A percentile compares a stretch with the other conserved stretches of the same genome.
Evolutionary conservation across 2,888 invertebrate genomes (phyloP).

Genomic region (Elysia crispata): DNA sequence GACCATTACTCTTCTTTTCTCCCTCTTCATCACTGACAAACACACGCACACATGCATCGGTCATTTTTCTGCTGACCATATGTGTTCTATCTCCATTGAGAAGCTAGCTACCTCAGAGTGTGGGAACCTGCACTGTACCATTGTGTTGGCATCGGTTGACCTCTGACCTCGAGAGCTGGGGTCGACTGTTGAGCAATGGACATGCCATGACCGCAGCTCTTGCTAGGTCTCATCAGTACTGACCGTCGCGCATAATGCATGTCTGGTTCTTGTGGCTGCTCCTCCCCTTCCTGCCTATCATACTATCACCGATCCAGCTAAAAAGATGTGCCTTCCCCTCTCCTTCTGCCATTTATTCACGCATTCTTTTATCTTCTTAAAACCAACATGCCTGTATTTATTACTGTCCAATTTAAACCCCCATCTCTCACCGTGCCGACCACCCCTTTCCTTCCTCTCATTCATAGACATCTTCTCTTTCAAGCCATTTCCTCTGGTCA

Average conservation of each 20-base stretch:
- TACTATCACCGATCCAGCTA: too few relatives aligned
- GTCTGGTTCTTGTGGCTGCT: neutral
- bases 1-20: constrained; percentile 1
- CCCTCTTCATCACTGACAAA: neutral
- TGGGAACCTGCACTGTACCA: constrained; percentile 40
- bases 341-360: neutral
- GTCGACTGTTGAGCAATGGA: constrained; percentile 48
- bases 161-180: constrained; percentile 32
- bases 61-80: constrained; percentile 34
- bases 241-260: too few relatives aligned
- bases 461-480: too few relatives aligned
- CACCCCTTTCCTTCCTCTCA: too few relatives aligned
- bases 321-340: neutral
- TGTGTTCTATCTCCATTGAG: constrained; percentile 17
- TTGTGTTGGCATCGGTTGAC: constrained; percentile 46
- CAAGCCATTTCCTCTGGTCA: too few relatives aligned
- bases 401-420: too few relatives aligned
- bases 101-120: constrained; percentile 17
- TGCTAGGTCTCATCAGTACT: neutral
- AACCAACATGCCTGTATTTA: too few relatives aligned
- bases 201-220: constrained; percentile 22
- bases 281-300: too few relatives aligned
- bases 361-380: neutral
- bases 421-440: too few relatives aligned
- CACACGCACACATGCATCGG: neutral